These are phyloP conservation scores for Megaustenia siamemsis DNA, from an alignment of 2,888 invertebrate species.

Conservation along the genomic window DNA sequence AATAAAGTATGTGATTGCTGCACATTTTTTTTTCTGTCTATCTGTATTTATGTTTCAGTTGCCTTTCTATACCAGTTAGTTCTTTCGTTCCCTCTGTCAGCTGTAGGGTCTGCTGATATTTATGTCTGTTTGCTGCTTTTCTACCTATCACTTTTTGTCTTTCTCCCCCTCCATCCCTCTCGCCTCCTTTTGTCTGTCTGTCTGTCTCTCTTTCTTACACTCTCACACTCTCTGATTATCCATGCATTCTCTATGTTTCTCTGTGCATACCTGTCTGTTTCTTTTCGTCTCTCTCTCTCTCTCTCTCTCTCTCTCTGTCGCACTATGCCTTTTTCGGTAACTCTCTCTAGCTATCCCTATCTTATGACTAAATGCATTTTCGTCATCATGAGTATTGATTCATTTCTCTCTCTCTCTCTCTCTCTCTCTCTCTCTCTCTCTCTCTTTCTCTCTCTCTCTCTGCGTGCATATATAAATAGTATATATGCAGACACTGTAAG, in stretches of 20 bases:
- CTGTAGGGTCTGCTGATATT: neutral
- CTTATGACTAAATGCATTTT: slow-evolving; percentile 29
- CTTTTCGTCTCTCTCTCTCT: slow-evolving; percentile 34
- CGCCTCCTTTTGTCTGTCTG: too few species aligned
- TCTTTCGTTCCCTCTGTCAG: neutral
- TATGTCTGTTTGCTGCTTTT: neutral
- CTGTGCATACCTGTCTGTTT: neutral
- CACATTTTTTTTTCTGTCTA: slow-evolving; percentile 6
- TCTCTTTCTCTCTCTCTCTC: neutral
- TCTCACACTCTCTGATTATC: neutral
- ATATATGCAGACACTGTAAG: neutral
- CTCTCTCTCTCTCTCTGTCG: slow-evolving; percentile 38
- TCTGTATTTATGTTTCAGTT: neutral
- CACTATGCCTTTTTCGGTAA: slow-evolving; percentile 32
- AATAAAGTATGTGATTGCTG: too few species aligned
- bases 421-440: neutral
- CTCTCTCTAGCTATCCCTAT: slow-evolving; percentile 18
- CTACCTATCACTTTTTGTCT: too few species aligned
- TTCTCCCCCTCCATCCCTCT: too few species aligned
- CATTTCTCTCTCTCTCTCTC: slow-evolving; percentile 23
- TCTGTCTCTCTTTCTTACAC: too few species aligned
- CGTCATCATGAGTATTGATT: slow-evolving; percentile 35
- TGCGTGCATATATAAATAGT: neutral
- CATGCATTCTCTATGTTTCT: neutral
- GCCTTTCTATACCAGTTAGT: neutral